Conservation (phyloP, 1,140 invertebrate genomes). For the Drosophila malerkotliana region DNA sequence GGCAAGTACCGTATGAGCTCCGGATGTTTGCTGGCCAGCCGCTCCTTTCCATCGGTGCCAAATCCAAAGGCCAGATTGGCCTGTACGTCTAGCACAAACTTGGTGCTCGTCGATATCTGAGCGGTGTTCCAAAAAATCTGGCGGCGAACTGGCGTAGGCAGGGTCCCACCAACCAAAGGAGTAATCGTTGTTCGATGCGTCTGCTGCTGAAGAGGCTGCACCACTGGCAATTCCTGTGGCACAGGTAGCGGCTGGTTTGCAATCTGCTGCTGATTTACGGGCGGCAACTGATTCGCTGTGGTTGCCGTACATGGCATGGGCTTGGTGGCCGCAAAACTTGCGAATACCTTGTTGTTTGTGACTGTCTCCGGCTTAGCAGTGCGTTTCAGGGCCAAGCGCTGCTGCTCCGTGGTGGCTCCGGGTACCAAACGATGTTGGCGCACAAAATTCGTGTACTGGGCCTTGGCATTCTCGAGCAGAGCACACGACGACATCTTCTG, state of each 20-base stretch:
- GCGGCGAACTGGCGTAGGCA: conserved; percentile 67
- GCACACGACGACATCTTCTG: conserved; percentile 81
- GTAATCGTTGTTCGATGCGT: conserved; percentile 21
- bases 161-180: conserved; percentile 44
- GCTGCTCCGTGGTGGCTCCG: conserved; percentile 27
- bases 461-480: conserved; percentile 78
- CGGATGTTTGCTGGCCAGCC: conserved; percentile 81
- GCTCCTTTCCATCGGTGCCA: conserved; percentile 75
- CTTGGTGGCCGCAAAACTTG: conserved; percentile 41
- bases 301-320: conserved; percentile 51
- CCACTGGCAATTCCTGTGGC: conserved; percentile 12
- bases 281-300: conserved; percentile 24
- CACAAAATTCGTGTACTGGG: conserved; percentile 75
- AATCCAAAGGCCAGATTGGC: conserved; percentile 82
- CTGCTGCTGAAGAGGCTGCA: conserved; percentile 30
- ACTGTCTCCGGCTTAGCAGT: conserved; percentile 54
- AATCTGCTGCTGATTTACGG: conserved; percentile 16
- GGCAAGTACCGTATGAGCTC: conserved; percentile 81
- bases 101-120: conserved; percentile 73
- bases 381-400: conserved; percentile 65
- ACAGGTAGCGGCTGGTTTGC: conserved; percentile 9
- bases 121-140: conserved; percentile 83
- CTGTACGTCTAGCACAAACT: conserved; percentile 81
- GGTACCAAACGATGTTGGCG: conserved; percentile 51
- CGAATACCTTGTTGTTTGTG: conserved; percentile 40